Evolutionary conservation across 2,888 invertebrate species (phyloP), one percentile per base, ranked within the genome.

Genomic region (Mythimna pallens): DNA sequence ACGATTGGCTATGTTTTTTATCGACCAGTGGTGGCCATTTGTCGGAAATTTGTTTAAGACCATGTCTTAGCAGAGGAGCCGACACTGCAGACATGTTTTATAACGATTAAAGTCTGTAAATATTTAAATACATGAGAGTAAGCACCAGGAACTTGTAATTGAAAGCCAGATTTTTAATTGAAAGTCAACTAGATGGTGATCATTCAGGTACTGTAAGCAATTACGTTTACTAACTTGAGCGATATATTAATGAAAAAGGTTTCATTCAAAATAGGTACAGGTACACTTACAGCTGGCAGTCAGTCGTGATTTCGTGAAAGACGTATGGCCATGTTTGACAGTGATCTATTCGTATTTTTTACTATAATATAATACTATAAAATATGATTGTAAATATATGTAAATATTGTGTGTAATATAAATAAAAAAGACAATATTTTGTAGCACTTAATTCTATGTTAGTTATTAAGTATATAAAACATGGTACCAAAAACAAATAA

Each of bases 41-140:
- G 86, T 80, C 84, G 68, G 47, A 61, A 80, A 66, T 80, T 63
- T 80, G 75, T 69, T 79, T 69, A 80, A 72, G 50, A 66, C 70
- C 76, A 67, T 72, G 76, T 71, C 65, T 52, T 34, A 70, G 73
- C 63, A 66, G 79, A 86, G 81, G 78, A 80, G 57, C 82, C 78
- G 81, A 73, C 80, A 59, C 58, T 59, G 10, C 22, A 55, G 58
- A 63, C 83, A 83, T 84, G 82, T 80, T 86, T 88, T 71, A 82
- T 82, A 81, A 72, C 84, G 65, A 82, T 87, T 85, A 83, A 80
- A 83, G 78, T 79, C 64, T 82, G 77, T 81, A 86, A 84, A 88
- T 86, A 86, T 84, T 83, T 77, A 82, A 86, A 86, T 80, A 81
- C 67, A 66, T 7, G n/a, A 59, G 52, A 74, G 62, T 81, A 64